Percentiles rank a stretch among this genome's conserved stretches.
Conservation (phyloP, 1,140 invertebrate species). For the Aleiodes sp. region DNA sequence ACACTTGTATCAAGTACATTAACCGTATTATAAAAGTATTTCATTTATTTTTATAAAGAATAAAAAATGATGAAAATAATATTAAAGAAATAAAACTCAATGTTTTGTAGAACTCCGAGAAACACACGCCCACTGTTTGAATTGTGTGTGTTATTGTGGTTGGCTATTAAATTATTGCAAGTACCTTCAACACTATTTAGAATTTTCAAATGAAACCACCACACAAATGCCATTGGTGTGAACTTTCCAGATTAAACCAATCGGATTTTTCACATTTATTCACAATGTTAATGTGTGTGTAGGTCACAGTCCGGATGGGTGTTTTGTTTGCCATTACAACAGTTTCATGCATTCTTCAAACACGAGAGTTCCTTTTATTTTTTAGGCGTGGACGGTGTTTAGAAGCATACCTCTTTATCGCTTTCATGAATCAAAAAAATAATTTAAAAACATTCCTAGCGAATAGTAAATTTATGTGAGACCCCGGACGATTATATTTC, state of each 20-base stretch:
- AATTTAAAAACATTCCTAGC: neutral
- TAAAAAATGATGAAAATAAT: no score
- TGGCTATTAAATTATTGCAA: slow-evolving; percentile 56
- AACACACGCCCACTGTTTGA: no score
- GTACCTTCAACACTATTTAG: neutral
- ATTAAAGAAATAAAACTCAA: no score
- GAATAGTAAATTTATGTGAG: neutral
- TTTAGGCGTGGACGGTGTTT: neutral
- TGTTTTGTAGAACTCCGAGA: no score
- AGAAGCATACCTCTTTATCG: slow-evolving; percentile 7
- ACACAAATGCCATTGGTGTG: slow-evolving; percentile 59
- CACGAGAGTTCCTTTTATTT: neutral
- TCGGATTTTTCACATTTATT: slow-evolving; percentile 35
- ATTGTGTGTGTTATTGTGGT: no score
- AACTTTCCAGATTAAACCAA: slow-evolving; percentile 56
- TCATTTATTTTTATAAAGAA: no score
- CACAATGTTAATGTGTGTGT: neutral
- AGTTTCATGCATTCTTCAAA: neutral
- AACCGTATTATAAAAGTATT: no score
- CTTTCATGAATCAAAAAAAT: neutral
- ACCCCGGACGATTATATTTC: neutral
- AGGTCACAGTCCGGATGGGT: no score
- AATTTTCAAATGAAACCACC: slow-evolving; percentile 17
- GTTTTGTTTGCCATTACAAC: no score
- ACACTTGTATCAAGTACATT: no score